Evolutionary conservation across 2,797 vertebrate species (phyloP).

Genomic region (Lithobates pipiens): DNA sequence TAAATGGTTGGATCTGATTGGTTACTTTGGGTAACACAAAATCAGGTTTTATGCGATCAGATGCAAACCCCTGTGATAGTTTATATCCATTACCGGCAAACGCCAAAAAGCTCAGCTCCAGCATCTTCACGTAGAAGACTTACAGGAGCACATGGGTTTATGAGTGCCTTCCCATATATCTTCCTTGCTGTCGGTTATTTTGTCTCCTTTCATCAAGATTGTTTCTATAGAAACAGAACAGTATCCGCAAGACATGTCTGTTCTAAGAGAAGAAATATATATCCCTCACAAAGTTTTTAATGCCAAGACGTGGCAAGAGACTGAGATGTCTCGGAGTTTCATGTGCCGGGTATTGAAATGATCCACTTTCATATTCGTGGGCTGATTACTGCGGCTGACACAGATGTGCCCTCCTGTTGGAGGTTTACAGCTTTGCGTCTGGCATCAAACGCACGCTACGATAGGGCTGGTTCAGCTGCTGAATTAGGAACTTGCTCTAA

Average conservation of each 20-base stretch:
- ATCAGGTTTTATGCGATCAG: neutral
- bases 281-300: neutral
- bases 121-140: neutral
- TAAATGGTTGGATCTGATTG: neutral
- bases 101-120: neutral
- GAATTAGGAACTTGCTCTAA: neutral
- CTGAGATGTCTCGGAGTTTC: neutral
- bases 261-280: neutral
- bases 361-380: neutral
- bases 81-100: neutral
- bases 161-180: neutral
- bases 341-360: neutral
- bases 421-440: neutral
- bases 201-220: slow-evolving; percentile 8
- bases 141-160: neutral
- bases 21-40: neutral
- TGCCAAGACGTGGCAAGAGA: neutral
- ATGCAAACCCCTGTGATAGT: neutral
- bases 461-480: neutral
- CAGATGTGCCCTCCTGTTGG: slow-evolving; percentile 5
- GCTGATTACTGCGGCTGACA: neutral
- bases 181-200: neutral
- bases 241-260: neutral
- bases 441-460: neutral
- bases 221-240: slow-evolving; percentile 37